Percentiles rank a stretch among this genome's conserved stretches.
phyloP scores from a whole-genome alignment of 2,797 vertebrate species.

The Typhlichthys eigenmanni region DNA sequence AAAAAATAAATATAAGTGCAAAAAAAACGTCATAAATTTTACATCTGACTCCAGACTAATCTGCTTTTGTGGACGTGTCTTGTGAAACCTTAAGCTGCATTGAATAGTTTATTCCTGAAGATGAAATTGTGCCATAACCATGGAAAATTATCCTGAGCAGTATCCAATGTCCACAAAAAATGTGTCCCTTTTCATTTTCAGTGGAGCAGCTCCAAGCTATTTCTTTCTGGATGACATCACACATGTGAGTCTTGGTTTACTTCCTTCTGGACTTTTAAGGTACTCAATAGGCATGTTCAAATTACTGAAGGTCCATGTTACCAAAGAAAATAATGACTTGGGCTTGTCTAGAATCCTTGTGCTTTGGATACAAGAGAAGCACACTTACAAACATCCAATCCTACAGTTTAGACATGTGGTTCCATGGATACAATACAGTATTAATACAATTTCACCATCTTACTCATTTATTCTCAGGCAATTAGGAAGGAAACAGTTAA shows the following conservation, averaged over 20 bases:
- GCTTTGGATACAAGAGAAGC: background rate
- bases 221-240: conserved; percentile 7
- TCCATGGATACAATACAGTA: background rate
- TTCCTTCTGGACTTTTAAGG: conserved; percentile 27
- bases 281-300: conserved; percentile 19
- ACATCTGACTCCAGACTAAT: background rate
- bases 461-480: background rate
- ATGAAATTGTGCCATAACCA: conserved; percentile 45
- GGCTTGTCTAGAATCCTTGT: conserved; percentile 3
- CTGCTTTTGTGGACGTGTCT: conserved; percentile 9
- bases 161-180: conserved; percentile 40
- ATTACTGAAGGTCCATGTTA: conserved; percentile 13
- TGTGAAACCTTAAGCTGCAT: conserved; percentile 25
- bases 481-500: conserved; percentile 10
- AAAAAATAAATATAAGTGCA: too few relatives aligned
- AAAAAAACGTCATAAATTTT: too few relatives aligned
- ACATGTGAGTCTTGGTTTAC: conserved; percentile 30
- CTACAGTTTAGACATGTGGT: background rate
- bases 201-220: conserved; percentile 32
- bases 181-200: conserved; percentile 46
- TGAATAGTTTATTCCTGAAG: conserved; percentile 44
- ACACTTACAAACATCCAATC: background rate
- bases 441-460: background rate
- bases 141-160: conserved; percentile 47
- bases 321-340: conserved; percentile 9